These are phyloP conservation scores for Malurus cyaneus DNA, from an alignment of 2,113 vertebrate genomes.

Conservation along the genomic window DNA sequence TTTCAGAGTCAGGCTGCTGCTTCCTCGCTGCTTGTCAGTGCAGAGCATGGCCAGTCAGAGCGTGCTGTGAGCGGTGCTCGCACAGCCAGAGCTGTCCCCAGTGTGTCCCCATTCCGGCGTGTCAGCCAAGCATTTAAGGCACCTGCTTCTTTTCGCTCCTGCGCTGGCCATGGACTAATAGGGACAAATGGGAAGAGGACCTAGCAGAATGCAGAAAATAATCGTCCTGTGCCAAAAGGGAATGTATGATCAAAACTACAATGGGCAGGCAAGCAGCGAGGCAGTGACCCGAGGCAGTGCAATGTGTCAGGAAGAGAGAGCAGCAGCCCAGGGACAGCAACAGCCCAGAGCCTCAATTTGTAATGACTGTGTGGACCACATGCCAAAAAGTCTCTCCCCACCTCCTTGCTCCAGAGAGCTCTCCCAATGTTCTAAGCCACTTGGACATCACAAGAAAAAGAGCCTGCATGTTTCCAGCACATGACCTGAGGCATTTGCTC, in stretches of 20 bases:
- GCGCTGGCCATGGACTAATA: conserved; percentile 45
- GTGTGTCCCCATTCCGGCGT: background rate
- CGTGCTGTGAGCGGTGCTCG: background rate
- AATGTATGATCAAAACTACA: conserved; percentile 61
- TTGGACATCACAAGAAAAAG: conserved; percentile 65
- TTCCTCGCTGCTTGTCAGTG: background rate
- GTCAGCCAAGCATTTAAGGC: conserved; percentile 59
- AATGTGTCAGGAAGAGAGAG: conserved; percentile 65
- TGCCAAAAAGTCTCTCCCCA: conserved; percentile 65
- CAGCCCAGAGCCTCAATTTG: conserved; percentile 66
- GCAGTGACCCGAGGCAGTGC: conserved; percentile 67
- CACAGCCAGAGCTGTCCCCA: conserved; percentile 34
- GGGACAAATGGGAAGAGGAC: conserved; percentile 51
- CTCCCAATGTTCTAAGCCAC: conserved; percentile 58
- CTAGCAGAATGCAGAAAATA: conserved; percentile 60
- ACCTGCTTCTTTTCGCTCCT: conserved; percentile 57
- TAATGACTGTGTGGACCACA: conserved; percentile 39
- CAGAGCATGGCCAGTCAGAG: background rate
- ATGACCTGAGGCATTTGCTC: conserved; percentile 70
- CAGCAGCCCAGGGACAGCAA: conserved; percentile 66
- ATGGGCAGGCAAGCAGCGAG: conserved; percentile 61
- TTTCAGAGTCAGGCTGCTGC: background rate
- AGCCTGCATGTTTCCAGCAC: conserved; percentile 26
- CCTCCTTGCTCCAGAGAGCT: conserved; percentile 58
- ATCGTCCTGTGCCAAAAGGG: conserved; percentile 62